Percentiles rank a stretch among this genome's conserved stretches.
These are phyloP conservation scores for Torymus aiolomorphi DNA, from an alignment of 2,888 invertebrate genomes.

Conservation along the genomic window DNA sequence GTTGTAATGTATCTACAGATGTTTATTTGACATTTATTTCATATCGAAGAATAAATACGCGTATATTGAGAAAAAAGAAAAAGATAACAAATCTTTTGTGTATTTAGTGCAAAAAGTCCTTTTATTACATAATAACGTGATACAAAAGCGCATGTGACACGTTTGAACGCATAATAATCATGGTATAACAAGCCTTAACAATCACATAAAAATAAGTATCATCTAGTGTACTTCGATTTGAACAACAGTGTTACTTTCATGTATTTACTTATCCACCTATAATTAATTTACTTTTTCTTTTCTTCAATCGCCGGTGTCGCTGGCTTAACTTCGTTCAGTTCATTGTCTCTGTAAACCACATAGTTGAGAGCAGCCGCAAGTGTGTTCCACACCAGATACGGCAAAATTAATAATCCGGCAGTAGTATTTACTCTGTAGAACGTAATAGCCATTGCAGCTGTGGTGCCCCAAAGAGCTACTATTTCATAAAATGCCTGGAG, in stretches of 20 bases:
- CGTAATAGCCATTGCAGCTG: conserved; percentile 78
- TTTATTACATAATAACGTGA: conserved; percentile 49
- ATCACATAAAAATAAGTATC: conserved; percentile 53
- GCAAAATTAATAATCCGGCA: conserved; percentile 83
- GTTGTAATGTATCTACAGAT: conserved; percentile 69
- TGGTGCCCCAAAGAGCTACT: conserved; percentile 78
- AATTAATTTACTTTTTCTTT: conserved; percentile 61
- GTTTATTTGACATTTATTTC: conserved; percentile 72
- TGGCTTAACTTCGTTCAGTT: conserved; percentile 25
- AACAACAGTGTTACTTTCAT: conserved; percentile 18
- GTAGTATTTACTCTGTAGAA: conserved; percentile 81
- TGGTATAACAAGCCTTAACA: conserved; percentile 44
- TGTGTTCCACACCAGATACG: conserved; percentile 86
- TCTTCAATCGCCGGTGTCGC: conserved; percentile 66
- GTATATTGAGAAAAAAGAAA: conserved; percentile 61
- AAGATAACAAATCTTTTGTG: conserved; percentile 30
- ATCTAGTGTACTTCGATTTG: conserved; percentile 25
- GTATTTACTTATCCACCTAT: conserved; percentile 48
- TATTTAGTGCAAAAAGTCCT: conserved; percentile 58
- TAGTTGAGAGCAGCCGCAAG: conserved; percentile 84
- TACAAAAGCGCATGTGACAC: conserved; percentile 42
- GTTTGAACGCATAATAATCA: conserved; percentile 31
- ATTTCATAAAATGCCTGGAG: conserved; percentile 81
- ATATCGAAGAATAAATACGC: conserved; percentile 70
- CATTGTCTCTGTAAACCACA: conserved; percentile 81